phyloP scores from a whole-genome alignment of 2,888 invertebrate genomes.

The Carterocephalus palaemon region DNA sequence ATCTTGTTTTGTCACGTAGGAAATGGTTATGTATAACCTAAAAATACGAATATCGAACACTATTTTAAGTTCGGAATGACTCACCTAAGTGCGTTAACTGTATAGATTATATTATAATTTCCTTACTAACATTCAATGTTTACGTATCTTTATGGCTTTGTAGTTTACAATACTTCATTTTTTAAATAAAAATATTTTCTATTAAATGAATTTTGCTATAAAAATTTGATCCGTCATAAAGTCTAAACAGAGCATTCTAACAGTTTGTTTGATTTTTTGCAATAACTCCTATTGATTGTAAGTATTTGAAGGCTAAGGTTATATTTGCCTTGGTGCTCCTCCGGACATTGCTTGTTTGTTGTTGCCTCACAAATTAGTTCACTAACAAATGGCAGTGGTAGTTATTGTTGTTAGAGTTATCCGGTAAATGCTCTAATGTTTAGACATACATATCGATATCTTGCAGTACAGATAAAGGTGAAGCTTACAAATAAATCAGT shows the following conservation, averaged over 20 bases:
- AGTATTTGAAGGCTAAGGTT: no score
- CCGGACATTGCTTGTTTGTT: no score
- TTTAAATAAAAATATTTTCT: conserved; percentile 32
- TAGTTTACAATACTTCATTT: conserved; percentile 21
- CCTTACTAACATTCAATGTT: conserved; percentile 28
- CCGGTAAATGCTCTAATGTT: no score
- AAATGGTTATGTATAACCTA: conserved; percentile 16
- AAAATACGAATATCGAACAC: conserved; percentile 18
- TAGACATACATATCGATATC: conserved; percentile 9
- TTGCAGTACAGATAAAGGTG: conserved; percentile 10
- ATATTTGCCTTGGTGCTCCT: no score
- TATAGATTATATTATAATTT: conserved; percentile 29
- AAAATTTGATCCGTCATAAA: conserved; percentile 28
- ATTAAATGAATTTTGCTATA: conserved; percentile 34
- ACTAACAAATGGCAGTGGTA: no score
- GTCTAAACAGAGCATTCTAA: conserved; percentile 6
- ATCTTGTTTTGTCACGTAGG: conserved; percentile 6
- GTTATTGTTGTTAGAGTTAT: no score
- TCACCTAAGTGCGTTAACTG: conserved; percentile 33
- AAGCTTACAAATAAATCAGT: conserved; percentile 21
- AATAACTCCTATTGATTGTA: no score
- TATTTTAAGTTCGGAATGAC: conserved; percentile 22
- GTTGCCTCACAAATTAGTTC: no score
- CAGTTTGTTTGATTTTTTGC: no score
- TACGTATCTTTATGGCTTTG: conserved; percentile 27